Base-by-base conservation (phyloP, 2,888 invertebrate genomes). In the Melanostoma mellinum region DNA sequence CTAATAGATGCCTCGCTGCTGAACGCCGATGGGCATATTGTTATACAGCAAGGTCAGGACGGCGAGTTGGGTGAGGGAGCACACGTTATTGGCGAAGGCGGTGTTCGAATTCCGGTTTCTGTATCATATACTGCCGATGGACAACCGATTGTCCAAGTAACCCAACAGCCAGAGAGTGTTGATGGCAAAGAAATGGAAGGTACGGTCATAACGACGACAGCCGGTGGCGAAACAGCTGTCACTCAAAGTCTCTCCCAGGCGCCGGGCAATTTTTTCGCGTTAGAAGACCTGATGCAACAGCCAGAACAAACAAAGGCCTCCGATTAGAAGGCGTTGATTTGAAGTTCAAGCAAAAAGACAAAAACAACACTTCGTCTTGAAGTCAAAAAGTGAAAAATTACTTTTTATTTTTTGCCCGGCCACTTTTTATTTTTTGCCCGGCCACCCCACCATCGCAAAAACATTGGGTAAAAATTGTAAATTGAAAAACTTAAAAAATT, bases 71-170 rank as follows among this genome's bases (percentile, higher is more conserved):
- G 89, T 42, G 90, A 91, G 65, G 90, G 90, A 2, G 89, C 91
- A 4, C 91, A 91, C 86, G 91, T 91, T 10, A 91, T 91, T 38
- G 90, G 90, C 36, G 91, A 91, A 86, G 91, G 91, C 82, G 91
- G 91, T 44, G 90, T 91, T 30, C 89, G 91, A 71, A 91, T 91
- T 86, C 91, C 92, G n/a, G 92, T 91, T 8, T 92, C 91, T 3
- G 91, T 91, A 2, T 90, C 91, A 6, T 90, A 90, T 74, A 90
- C 90, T 3, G 89, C 89, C 75, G 90, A 91, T 82, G 91, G 90
- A 67, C 90, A 90, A 74, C 90, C 90, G 55, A 90, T 90, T 77
- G 90, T 90, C 4, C 89, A 90, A 69, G 90, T 90, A n/a, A 90
- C 90, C 48, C 91, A 91, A 76, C 90, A 91, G 72, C 86, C 87